Evolutionary conservation across 1,140 invertebrate genomes (phyloP), one percentile per base, ranked within the genome.

Genomic region (Branchinecta lindahli): DNA sequence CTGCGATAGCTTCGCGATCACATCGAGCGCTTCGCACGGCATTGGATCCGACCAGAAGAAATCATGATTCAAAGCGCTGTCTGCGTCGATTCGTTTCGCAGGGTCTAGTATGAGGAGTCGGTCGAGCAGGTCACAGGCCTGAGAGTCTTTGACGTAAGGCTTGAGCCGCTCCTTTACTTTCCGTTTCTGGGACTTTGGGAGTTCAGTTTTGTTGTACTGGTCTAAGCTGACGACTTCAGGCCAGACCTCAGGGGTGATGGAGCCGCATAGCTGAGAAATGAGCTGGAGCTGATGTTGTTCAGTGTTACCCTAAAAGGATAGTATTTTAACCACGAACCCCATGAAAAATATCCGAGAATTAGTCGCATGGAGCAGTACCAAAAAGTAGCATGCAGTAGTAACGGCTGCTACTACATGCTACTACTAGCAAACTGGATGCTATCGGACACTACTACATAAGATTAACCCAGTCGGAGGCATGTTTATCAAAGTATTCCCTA

Each of bases 31-130:
- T 76, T 96, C 92, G 76, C 86, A 88, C 0, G 94, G 94, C 87
- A 95, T 90, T 45, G 96, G 96, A 78, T 96, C 94, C 2, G 87
- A 92, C 92, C 94, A 98, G 78, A 98, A 99, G 78, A 98, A 98
- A 76, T 97, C 94, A 75, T 98, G 94, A 82, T 97, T 96, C 1
- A 99, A 77, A 0, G 95, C 95, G 1, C 88, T 88, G 76, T 98
- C 94, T 0, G 93, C 88, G 78, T 97, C 91, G 45, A 87, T 87
- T 73, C 97, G 81, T 78, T 95, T 94, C 0, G 85, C 84, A 0
- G 96, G 96, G 81, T 98, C 93, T 20, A 99, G 79, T 20, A 89
- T 88, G 8, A 99, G 78, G 8, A 99, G 80, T 78, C 92, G 94
- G 76, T 99, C 96, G 0, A 99, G 78, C 18, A 99, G 81, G 79